Evolutionary conservation across 2,888 invertebrate species (phyloP).

Genomic region (Ophioninae sp.): DNA sequence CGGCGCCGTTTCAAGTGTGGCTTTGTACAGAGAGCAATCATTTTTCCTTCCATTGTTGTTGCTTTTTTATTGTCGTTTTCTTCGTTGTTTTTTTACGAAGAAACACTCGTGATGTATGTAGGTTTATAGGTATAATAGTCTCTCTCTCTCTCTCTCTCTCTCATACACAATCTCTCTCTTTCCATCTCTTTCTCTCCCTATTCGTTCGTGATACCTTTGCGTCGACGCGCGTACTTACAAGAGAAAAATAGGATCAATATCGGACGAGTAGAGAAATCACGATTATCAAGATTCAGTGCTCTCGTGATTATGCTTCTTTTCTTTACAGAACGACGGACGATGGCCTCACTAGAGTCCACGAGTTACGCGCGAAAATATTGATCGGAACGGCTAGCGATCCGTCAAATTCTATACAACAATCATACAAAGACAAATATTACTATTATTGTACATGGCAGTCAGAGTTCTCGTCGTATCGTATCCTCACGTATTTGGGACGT

Average conservation of each 20-base stretch:
- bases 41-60: constrained; percentile 45
- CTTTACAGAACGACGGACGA: constrained; percentile 42
- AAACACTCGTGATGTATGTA: constrained; percentile 67
- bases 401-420: constrained; percentile 26
- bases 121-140: constrained; percentile 63
- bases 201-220: background rate
- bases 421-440: constrained; percentile 55
- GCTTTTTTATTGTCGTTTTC: constrained; percentile 66
- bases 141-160: constrained; percentile 38
- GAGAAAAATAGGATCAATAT: constrained; percentile 58
- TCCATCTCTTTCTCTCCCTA: background rate
- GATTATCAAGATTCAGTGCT: constrained; percentile 69
- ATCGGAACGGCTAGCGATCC: constrained; percentile 29
- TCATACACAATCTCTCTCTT: background rate
- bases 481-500: constrained; percentile 27
- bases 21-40: constrained; percentile 75
- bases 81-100: constrained; percentile 68
- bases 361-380: background rate
- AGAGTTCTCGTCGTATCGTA: constrained; percentile 36
- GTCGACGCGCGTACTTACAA: constrained; percentile 32
- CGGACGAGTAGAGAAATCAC: constrained; percentile 51
- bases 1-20: constrained; percentile 66
- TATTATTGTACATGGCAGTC: constrained; percentile 64
- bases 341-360: constrained; percentile 38
- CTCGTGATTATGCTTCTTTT: constrained; percentile 61